A percentile compares a stretch with the other conserved stretches of the same genome.
phyloP scores from a whole-genome alignment of 2,797 vertebrate species.

The Gadopsis marmoratus region DNA sequence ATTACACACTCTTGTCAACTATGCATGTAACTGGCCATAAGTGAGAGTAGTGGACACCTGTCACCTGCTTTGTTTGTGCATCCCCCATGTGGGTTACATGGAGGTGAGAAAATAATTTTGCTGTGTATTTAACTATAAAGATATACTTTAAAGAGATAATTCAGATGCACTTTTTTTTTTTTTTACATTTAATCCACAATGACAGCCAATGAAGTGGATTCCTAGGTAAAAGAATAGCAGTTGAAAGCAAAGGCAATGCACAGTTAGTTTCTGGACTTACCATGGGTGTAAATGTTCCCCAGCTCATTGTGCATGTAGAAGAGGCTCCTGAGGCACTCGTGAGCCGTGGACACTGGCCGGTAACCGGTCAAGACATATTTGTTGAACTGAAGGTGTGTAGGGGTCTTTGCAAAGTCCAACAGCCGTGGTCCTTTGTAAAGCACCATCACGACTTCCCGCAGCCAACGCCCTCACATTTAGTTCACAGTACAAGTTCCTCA shows the following conservation, averaged over 20 bases:
- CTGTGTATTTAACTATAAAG: background rate
- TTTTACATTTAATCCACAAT: background rate
- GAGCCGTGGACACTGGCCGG: conserved; percentile 88
- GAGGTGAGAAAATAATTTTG: conserved; percentile 1
- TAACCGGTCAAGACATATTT: conserved; percentile 93
- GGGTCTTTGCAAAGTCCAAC: conserved; percentile 90
- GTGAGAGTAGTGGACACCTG: conserved; percentile 71
- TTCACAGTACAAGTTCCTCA: conserved; percentile 39
- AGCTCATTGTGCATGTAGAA: conserved; percentile 96
- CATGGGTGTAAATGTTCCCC: conserved; percentile 95
- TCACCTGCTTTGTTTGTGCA: conserved; percentile 31
- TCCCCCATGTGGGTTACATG: background rate
- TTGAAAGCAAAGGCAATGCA: conserved; percentile 1
- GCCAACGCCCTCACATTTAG: conserved; percentile 53
- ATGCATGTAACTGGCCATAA: conserved; percentile 52
- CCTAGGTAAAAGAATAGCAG: background rate
- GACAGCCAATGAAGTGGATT: background rate
- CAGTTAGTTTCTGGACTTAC: conserved; percentile 78
- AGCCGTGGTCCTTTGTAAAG: conserved; percentile 87
- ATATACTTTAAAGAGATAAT: background rate
- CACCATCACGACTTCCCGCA: conserved; percentile 77
- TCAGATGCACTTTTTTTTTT: background rate
- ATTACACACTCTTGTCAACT: conserved; percentile 64
- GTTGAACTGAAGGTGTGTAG: conserved; percentile 93
- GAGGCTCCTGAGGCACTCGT: conserved; percentile 90